Evolutionary conservation across 2,888 invertebrate genomes (phyloP).

Genomic region (Watsonalla cultraria): DNA sequence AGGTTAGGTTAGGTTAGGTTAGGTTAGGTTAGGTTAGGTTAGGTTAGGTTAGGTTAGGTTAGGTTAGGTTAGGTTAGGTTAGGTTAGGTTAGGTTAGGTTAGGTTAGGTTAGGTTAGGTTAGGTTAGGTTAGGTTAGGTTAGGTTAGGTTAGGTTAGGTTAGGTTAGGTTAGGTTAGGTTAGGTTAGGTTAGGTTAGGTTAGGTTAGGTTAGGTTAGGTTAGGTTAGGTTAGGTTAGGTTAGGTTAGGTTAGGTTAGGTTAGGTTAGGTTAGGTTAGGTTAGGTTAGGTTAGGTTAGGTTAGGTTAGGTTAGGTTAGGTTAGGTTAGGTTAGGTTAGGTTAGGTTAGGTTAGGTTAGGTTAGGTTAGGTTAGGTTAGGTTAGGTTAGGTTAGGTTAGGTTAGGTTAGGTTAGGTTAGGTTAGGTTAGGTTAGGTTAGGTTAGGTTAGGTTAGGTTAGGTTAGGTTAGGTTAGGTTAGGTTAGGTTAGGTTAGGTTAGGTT

Average conservation of each 20-base stretch:
- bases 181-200: slow-evolving; percentile 10
- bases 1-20: slow-evolving; percentile 12
- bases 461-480: slow-evolving; percentile 9
- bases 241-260: slow-evolving; percentile 22
- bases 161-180: slow-evolving; percentile 15
- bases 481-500: slow-evolving; percentile 7
- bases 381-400: slow-evolving; percentile 7
- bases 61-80: slow-evolving; percentile 13
- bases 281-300: slow-evolving; percentile 16
- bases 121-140: slow-evolving; percentile 24
- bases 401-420: slow-evolving; percentile 14
- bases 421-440: slow-evolving; percentile 10
- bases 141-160: slow-evolving; percentile 20
- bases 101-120: slow-evolving; percentile 23
- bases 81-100: slow-evolving; percentile 20
- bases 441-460: slow-evolving; percentile 5
- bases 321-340: slow-evolving; percentile 16
- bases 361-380: slow-evolving; percentile 9
- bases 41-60: slow-evolving; percentile 17
- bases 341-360: slow-evolving; percentile 7
- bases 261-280: slow-evolving; percentile 16
- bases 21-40: slow-evolving; percentile 25
- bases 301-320: slow-evolving; percentile 12
- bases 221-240: slow-evolving; percentile 26
- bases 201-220: slow-evolving; percentile 17